These are phyloP conservation scores for Actinopyga echinites DNA, from an alignment of 53 echinoderm and acorn worm species.

Conservation along the genomic window DNA sequence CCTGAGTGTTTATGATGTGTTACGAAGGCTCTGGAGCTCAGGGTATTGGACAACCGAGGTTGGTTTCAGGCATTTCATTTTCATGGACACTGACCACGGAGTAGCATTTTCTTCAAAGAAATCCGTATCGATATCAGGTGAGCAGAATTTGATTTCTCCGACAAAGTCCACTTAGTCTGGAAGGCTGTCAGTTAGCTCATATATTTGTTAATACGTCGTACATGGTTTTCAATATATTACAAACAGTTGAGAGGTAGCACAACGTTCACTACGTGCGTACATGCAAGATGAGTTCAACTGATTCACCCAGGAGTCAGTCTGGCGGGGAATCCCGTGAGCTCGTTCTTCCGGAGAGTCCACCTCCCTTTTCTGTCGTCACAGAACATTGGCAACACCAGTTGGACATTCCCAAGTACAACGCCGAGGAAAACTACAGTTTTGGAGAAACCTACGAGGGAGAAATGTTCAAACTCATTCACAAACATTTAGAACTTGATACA, in stretches of 20 bases:
- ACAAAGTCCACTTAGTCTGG: not conserved
- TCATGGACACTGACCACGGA: no score
- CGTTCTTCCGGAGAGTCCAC: slow-evolving; percentile 69
- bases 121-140: no score
- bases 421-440: slow-evolving; percentile 85
- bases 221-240: not conserved
- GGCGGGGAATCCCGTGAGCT: slow-evolving; percentile 19
- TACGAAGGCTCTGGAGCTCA: no score
- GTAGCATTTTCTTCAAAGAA: no score
- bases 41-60: no score
- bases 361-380: slow-evolving; percentile 90
- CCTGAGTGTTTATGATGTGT: no score
- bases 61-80: no score
- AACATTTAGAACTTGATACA: slow-evolving; percentile 94
- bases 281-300: no score
- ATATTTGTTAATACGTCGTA: not conserved
- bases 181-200: not conserved
- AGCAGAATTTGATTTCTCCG: no score
- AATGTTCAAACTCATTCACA: slow-evolving; percentile 89
- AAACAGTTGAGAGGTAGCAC: not conserved
- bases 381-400: slow-evolving; percentile 90
- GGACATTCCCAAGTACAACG: slow-evolving; percentile 38
- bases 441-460: slow-evolving; percentile 84
- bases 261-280: not conserved
- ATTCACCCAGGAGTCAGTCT: no score